A percentile compares a stretch with the other conserved stretches of the same genome.
These are phyloP conservation scores for Microcebus ravelobensis DNA, from an alignment of 2,113 vertebrate genomes.

Conservation along the genomic window DNA sequence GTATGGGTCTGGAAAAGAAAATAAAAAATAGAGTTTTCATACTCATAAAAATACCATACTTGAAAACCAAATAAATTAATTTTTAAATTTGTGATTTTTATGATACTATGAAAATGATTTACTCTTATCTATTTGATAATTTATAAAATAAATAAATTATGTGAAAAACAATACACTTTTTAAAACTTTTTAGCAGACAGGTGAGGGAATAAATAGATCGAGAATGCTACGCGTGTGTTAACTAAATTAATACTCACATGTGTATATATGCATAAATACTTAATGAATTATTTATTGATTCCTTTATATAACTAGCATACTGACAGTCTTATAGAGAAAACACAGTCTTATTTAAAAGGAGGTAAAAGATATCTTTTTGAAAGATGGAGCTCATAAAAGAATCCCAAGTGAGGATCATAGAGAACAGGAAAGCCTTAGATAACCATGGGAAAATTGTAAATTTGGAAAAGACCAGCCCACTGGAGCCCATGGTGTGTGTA, in stretches of 20 bases:
- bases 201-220: background rate
- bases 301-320: background rate
- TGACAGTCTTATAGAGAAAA: background rate
- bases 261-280: background rate
- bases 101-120: background rate
- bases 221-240: background rate
- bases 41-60: background rate
- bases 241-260: background rate
- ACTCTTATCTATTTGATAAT: background rate
- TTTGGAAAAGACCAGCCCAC: background rate
- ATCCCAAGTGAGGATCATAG: background rate
- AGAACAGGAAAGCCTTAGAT: background rate
- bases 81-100: background rate
- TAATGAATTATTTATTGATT: background rate
- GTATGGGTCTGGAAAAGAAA: background rate
- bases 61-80: constrained; percentile 1
- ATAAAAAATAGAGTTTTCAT: background rate
- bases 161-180: background rate
- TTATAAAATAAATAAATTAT: background rate
- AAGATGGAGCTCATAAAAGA: background rate
- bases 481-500: background rate
- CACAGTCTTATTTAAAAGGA: background rate
- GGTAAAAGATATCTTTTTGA: background rate
- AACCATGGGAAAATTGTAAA: background rate
- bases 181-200: background rate